Conservation (phyloP, 2,797 vertebrate genomes). For the Ceyx erithaca region DNA sequence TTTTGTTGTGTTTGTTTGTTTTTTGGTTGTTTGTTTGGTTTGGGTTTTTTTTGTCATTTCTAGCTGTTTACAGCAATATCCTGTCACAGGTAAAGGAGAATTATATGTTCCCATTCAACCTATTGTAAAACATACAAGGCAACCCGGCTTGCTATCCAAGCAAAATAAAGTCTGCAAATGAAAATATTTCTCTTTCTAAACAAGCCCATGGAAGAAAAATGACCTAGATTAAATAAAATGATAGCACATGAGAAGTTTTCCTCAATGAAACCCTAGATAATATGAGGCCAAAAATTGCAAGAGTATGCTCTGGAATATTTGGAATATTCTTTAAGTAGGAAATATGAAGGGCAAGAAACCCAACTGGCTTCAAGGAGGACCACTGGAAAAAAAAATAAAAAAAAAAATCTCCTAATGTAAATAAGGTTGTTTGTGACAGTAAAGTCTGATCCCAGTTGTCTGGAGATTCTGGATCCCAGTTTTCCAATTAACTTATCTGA, state of each 20-base stretch:
- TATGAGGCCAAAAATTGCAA: not conserved
- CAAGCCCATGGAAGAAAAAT: not conserved
- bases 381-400: too few species aligned
- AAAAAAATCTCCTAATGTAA: too few species aligned
- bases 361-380: not conserved
- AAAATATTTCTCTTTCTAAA: not conserved
- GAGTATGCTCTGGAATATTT: not conserved
- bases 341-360: not conserved
- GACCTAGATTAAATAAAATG: not conserved
- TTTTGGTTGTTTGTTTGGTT: too few species aligned
- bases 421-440: not conserved
- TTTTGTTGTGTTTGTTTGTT: too few species aligned
- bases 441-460: not conserved
- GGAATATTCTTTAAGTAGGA: not conserved
- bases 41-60: not conserved
- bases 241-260: not conserved
- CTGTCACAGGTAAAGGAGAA: not conserved
- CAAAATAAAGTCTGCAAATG: not conserved
- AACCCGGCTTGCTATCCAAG: not conserved
- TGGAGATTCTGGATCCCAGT: not conserved
- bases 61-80: not conserved
- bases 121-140: not conserved
- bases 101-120: not conserved
- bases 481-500: not conserved
- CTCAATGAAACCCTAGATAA: not conserved